Evolutionary conservation across 2,888 invertebrate species (phyloP).

Genomic region (Leptothorax acervorum): DNA sequence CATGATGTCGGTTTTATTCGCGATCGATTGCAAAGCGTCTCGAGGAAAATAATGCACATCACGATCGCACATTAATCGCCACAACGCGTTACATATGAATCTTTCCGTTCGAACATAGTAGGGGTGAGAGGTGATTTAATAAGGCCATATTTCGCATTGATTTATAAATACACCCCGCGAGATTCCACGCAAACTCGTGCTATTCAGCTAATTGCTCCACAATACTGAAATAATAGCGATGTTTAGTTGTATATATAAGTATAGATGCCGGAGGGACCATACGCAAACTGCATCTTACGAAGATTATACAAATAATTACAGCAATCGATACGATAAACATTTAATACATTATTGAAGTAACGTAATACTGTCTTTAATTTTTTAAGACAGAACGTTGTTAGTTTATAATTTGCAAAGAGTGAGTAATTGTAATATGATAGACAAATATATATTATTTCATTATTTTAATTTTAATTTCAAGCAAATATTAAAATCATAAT

Average conservation of each 20-base stretch:
- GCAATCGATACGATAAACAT: neutral
- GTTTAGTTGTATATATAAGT: neutral
- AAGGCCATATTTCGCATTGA: constrained; percentile 77
- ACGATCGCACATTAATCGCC: constrained; percentile 68
- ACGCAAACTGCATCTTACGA: neutral
- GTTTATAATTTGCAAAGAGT: neutral
- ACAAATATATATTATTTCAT: neutral
- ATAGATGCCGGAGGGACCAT: neutral
- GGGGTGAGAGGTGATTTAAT: constrained; percentile 77
- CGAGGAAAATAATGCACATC: constrained; percentile 61
- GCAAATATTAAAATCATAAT: neutral
- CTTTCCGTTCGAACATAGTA: constrained; percentile 42
- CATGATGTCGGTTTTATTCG: neutral
- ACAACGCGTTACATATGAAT: constrained; percentile 59
- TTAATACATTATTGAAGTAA: neutral
- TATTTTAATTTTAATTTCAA: neutral
- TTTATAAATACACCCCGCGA: constrained; percentile 78
- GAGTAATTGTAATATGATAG: neutral
- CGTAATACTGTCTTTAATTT: neutral
- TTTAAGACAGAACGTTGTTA: neutral
- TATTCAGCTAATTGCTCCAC: constrained; percentile 24
- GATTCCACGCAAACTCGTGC: constrained; percentile 24
- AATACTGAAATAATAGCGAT: constrained; percentile 22
- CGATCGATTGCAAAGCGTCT: constrained; percentile 54
- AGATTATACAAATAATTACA: neutral